Evolutionary conservation across 2,113 vertebrate genomes (phyloP).

Genomic region (Megaptera novaeangliae): DNA sequence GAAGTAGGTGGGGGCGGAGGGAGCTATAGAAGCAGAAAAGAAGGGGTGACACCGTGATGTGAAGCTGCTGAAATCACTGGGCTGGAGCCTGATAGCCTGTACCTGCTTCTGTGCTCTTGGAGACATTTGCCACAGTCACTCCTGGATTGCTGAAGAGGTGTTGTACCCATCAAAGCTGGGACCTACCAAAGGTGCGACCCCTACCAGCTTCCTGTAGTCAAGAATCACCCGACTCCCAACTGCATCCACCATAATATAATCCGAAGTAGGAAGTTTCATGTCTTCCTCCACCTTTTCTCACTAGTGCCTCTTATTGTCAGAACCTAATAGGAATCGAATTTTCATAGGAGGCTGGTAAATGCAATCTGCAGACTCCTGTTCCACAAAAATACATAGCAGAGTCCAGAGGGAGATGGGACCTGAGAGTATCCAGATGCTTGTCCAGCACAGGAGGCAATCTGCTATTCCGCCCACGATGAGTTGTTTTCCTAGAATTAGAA

Average conservation of each 20-base stretch:
- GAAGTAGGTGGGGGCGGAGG: neutral
- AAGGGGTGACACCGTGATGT: neutral
- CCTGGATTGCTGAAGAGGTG: neutral
- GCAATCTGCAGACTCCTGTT: neutral
- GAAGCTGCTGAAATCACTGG: neutral
- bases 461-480: neutral
- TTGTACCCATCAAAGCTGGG: neutral
- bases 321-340: neutral
- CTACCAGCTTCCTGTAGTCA: neutral
- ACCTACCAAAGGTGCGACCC: neutral
- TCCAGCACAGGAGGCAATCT: neutral
- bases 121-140: neutral
- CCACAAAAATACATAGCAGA: neutral
- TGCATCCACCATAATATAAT: neutral
- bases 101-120: neutral
- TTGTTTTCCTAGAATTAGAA: neutral
- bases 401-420: neutral
- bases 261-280: neutral
- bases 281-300: neutral
- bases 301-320: neutral
- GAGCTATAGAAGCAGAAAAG: neutral
- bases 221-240: neutral
- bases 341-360: neutral
- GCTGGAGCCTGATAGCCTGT: fast-evolving
- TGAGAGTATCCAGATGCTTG: neutral